Evolutionary conservation across 2,113 vertebrate genomes (phyloP), one percentile per base, ranked within the genome.

Genomic region (Urocolius indicus): DNA sequence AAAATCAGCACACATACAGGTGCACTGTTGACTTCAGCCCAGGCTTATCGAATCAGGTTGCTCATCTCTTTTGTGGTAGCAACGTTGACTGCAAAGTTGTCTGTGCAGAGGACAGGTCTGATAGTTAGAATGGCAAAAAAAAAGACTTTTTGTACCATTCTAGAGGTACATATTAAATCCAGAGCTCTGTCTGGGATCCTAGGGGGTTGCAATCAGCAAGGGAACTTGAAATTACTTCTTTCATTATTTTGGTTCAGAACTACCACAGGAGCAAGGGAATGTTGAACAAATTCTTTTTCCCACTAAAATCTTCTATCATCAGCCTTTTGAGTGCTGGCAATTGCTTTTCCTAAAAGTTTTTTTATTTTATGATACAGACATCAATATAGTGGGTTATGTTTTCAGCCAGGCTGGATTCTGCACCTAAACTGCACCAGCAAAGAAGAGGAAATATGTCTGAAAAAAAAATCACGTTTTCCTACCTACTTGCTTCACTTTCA

Each of bases 381-480:
- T 71, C 43, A 52, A 2, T 52, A 27, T 6, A 75, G 11, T 32
- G 29, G 5, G 22, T 34, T 90, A 3, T 34, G 13, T 61, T 91
- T 88, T 48, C 72, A 83, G 30, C 54, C 58, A 76, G n/a, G 34
- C 90, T 87, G 74, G 41, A 76, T 9, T 10, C 79, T 71, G 65
- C 58, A 38, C 27, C 38, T 61, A 23, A 77, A 34, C 13, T 30
- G 13, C 2, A 3, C n/a, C 26, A 81, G 48, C 32, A 52, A 72
- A 52, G 36, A 79, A 30, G 12, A 77, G 61, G n/a, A 82, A 87
- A 68, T 36, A 49, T 1, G 3, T 58, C 62, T 43, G 59, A 74
- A 91, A 73, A 66, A 74, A 91, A 76, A 62, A 43, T 61, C 58
- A 21, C 49, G 22, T 76, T 88, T 84, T 58, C 59, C 46, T 63